Evolutionary conservation across 2,797 vertebrate species (phyloP), one percentile per base, ranked within the genome.

Genomic region (Sandelia bainsii): DNA sequence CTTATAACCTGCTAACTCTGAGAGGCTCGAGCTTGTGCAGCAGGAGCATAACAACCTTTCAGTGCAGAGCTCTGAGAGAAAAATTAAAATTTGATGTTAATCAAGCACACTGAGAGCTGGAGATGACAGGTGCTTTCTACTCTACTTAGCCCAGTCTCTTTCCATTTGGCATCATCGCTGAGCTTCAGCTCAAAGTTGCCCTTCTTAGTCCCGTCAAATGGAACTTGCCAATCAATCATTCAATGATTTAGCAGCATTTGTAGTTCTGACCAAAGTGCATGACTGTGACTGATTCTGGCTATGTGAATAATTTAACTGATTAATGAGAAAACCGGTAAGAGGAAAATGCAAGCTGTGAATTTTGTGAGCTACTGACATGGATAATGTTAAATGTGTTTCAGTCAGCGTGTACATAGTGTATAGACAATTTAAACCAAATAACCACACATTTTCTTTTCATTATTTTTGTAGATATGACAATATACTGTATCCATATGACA

Each of bases 71-170:
- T 96, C 93, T 95, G 95, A 95, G 92, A 96, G 94, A 93, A 90
- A 94, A 96, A 99, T 99, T 97, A 98, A 99, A 98, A 96, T 99
- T 99, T 99, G 95, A 99, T 99, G 96, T 95, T 98, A 97, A 97
- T 99, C 96, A 98, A 96, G 95, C 90, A 90, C 93, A 91, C 94
- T 82, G 94, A 92, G 95, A 96, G 97, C 95, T 94, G 94, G 94
- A 97, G 94, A 94, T 98, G 98, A 98, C 97, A 98, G 96, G 95
- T 96, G 95, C 96, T 96, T 98, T 98, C 97, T 99, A 97, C 94
- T 95, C 96, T 97, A 96, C 95, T 98, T 98, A 96, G 93, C 94
- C 95, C 96, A 96, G 97, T 98, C 97, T 95, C 94, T 91, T 96
- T 95, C 93, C 92, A 98, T 98, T 96, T 95, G 94, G 92, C 93